Evolutionary conservation across 2,113 vertebrate genomes (phyloP), one percentile per base, ranked within the genome.

Genomic region (Protobothrops mucrosquamatus): DNA sequence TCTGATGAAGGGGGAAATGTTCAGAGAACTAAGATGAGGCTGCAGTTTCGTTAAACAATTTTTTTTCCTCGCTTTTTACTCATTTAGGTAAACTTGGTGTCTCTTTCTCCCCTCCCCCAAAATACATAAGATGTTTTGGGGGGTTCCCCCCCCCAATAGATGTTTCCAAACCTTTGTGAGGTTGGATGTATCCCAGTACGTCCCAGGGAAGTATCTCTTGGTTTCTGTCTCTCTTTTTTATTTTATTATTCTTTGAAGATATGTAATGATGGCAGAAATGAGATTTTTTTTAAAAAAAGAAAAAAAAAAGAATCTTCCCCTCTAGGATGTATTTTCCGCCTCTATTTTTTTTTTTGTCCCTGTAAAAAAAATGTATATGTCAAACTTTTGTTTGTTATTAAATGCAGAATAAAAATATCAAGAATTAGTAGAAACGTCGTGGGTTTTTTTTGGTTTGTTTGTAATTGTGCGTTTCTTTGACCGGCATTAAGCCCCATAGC

Each of bases 361-460:
- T 97, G 96, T 97, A 97, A 88, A 81, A 97, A 81, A 97, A 94
- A 97, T 97, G 96, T 97, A 95, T 94, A 96, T 96, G 95, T 96
- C 90, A 85, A 91, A 94, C 96, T 96, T 97, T 97, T 97, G 95
- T 97, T 96, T 97, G 95, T 97, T 96, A 95, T 97, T 95, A 91
- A 96, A 96, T 96, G 96, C 96, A 96, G 94, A 93, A 94, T 95
- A 94, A 96, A 94, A 74, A 95, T 59, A 51, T 34, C 46, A 5
- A 46, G 24, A 46, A 15, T 93, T 87, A 85, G 51, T 85, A 55
- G 4, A 26, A 6, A 12, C 10, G 3, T 52, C 43, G n/a, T 69
- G 39, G 39, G 20, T 3, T 85, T 22, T 54, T 14, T 14, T n/a
- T 2, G n/a, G 20, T 56, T 20, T 55, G 14, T 55, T 4, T 55